Percentiles rank a stretch among this genome's conserved stretches.
Conservation (phyloP, 2,888 invertebrate genomes). For the Resseliella maxima region DNA sequence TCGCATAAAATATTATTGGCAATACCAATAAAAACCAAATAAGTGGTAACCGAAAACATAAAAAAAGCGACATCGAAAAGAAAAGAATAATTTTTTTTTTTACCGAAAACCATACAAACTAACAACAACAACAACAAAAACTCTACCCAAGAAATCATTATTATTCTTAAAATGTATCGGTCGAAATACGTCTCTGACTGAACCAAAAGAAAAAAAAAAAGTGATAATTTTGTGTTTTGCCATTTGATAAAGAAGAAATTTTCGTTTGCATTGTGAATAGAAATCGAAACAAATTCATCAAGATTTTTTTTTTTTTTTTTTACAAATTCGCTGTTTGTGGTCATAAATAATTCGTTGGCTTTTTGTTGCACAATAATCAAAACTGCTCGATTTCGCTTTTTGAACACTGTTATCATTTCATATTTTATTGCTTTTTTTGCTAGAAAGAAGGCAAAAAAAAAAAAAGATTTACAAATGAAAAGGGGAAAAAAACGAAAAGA, state of each 20-base stretch:
- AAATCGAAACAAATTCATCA: conserved; percentile 4
- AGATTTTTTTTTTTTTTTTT: too few species aligned
- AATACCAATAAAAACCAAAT: background rate
- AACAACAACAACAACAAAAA: too few species aligned
- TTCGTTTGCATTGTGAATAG: background rate
- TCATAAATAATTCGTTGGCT: conserved; percentile 9
- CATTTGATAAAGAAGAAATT: background rate
- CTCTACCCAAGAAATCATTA: background rate
- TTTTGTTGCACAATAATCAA: too few species aligned
- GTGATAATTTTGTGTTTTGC: background rate
- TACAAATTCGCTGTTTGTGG: too few species aligned
- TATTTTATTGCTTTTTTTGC: conserved; percentile 24
- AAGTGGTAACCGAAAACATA: background rate
- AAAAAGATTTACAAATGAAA: too few species aligned
- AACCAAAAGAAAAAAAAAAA: background rate
- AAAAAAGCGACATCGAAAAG: background rate
- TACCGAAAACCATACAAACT: conserved; percentile 31
- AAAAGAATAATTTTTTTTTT: conserved; percentile 2
- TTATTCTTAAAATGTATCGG: conserved; percentile 32
- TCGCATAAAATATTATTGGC: conserved; percentile 44
- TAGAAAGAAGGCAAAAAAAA: too few species aligned
- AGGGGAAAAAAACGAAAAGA: too few species aligned
- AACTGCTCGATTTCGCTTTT: too few species aligned
- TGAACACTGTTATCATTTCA: conserved; percentile 49
- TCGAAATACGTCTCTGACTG: background rate